Conservation (phyloP, 1,140 invertebrate species). For the Drosophila kohkoa region DNA sequence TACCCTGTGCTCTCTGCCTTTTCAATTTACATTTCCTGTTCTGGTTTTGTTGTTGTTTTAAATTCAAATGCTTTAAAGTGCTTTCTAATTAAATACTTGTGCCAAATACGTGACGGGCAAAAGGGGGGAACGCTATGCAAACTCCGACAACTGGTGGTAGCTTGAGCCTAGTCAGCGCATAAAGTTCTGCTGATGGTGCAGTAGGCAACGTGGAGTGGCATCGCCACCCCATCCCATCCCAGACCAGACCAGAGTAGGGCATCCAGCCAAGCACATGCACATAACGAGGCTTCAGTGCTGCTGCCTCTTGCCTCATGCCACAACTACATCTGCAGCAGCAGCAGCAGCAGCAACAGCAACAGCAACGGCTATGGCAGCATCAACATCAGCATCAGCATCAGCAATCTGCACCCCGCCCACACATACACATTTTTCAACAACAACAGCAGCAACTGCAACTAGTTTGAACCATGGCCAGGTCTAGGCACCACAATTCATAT, state of each 20-base stretch:
- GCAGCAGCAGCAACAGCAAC: not conserved
- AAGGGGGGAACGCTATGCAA: not conserved
- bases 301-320: slow-evolving; percentile 36
- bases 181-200: slow-evolving; percentile 35
- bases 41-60: not conserved
- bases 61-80: slow-evolving; percentile 39
- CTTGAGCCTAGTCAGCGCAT: slow-evolving; percentile 63
- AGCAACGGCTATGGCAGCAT: slow-evolving; percentile 2
- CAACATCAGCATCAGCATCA: slow-evolving; percentile 8
- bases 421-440: slow-evolving; percentile 30
- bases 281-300: slow-evolving; percentile 54
- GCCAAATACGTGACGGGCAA: slow-evolving; percentile 16
- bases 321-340: not conserved
- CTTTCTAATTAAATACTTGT: slow-evolving; percentile 23
- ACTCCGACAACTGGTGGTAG: not conserved
- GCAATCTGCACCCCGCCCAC: slow-evolving; percentile 23
- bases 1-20: slow-evolving; percentile 4
- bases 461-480: slow-evolving; percentile 44
- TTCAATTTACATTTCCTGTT: not conserved
- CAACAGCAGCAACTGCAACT: slow-evolving; percentile 24
- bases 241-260: slow-evolving; percentile 13
- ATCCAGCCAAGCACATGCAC: slow-evolving; percentile 49
- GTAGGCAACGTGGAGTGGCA: not conserved
- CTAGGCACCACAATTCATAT: slow-evolving; percentile 67
- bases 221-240: not conserved